Evolutionary conservation across 2,888 invertebrate genomes (phyloP).

Genomic region (Petrolisthes cinctipes): DNA sequence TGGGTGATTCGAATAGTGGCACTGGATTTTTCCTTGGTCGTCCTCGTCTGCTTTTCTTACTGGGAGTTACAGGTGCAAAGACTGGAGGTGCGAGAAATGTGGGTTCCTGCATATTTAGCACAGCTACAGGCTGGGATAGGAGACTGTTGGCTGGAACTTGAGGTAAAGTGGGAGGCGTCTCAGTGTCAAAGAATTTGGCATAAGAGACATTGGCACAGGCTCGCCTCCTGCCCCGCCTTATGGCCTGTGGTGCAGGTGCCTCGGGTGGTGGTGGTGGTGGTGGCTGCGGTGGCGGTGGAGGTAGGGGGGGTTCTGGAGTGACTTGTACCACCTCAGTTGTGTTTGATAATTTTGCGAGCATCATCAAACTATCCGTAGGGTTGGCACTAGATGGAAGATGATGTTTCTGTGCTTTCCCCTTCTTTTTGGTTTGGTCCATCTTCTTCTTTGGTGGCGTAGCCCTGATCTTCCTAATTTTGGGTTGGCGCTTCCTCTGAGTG

Average conservation of each 20-base stretch:
- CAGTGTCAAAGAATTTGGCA: constrained; percentile 53
- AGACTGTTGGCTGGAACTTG: neutral
- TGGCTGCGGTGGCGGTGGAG: neutral
- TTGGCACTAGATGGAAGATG: neutral
- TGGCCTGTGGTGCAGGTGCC: constrained; percentile 3
- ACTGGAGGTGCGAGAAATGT: neutral
- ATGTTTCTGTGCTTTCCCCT: neutral
- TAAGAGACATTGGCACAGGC: constrained; percentile 53
- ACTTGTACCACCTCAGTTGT: neutral
- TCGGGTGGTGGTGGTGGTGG: neutral
- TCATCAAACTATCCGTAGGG: neutral
- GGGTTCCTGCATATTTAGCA: neutral
- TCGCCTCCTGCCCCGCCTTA: constrained; percentile 23
- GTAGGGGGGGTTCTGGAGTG: neutral
- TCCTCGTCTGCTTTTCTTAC: constrained; percentile 30
- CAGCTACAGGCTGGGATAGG: neutral
- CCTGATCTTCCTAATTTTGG: neutral
- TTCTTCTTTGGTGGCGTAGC: neutral
- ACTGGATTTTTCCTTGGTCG: constrained; percentile 28
- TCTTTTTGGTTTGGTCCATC: neutral
- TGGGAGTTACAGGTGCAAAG: neutral
- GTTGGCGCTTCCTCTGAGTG: neutral
- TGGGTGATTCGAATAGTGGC: no score
- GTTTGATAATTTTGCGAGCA: neutral
- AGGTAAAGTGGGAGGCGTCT: constrained; percentile 22